Evolutionary conservation across 2,888 invertebrate species (phyloP).

Genomic region (Choreutis nemorana): DNA sequence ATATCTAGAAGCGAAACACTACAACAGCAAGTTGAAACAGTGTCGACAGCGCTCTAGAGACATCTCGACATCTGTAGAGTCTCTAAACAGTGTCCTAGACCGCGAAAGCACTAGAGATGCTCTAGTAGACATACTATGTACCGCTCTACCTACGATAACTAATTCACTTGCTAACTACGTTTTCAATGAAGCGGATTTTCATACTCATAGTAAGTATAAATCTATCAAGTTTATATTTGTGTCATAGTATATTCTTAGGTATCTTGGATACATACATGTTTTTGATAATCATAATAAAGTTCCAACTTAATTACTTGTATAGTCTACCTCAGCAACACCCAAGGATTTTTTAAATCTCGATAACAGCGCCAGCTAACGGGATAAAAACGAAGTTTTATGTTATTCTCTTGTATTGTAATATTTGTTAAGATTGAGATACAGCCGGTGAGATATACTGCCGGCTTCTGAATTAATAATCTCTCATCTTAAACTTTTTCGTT

Average conservation of each 20-base stretch:
- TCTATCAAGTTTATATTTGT: neutral
- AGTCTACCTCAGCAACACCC: no score
- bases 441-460: no score
- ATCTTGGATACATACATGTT: slow-evolving; percentile 4
- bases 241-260: neutral
- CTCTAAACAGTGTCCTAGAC: slow-evolving; percentile 25
- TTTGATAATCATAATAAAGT: slow-evolving; percentile 1
- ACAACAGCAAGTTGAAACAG: slow-evolving; percentile 38
- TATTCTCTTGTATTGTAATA: no score
- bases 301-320: no score
- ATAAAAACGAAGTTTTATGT: no score
- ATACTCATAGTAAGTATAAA: slow-evolving; percentile 25
- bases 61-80: slow-evolving; percentile 31
- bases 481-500: no score
- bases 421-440: no score
- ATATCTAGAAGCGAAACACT: slow-evolving; percentile 65
- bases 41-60: slow-evolving; percentile 35
- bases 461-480: no score
- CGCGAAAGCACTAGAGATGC: slow-evolving; percentile 50
- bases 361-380: no score
- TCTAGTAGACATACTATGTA: slow-evolving; percentile 57
- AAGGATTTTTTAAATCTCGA: no score
- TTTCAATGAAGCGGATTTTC: slow-evolving; percentile 16
- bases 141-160: slow-evolving; percentile 55
- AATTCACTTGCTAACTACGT: slow-evolving; percentile 39